Conservation (phyloP, 2,113 vertebrate genomes). For the Piprites chloris region DNA sequence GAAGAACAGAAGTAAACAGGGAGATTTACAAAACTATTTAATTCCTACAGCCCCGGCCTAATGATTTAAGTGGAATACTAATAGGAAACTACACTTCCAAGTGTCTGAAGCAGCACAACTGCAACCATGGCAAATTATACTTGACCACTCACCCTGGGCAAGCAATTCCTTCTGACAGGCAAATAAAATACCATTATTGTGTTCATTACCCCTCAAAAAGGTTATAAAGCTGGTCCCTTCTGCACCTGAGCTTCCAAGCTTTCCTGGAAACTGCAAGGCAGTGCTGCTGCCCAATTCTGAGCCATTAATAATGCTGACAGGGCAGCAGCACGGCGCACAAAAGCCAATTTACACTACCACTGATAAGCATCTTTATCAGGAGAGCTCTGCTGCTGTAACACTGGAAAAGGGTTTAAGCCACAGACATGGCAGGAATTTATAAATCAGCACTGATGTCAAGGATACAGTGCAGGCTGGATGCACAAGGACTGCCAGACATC, state of each 20-base stretch:
- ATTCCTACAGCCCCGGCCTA: not conserved
- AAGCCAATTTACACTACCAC: not conserved
- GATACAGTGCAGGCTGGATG: not conserved
- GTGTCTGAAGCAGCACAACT: not conserved
- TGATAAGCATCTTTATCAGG: slow-evolving; percentile 23
- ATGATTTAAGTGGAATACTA: slow-evolving; percentile 13
- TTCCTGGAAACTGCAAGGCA: not conserved
- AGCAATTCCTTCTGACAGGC: slow-evolving; percentile 29
- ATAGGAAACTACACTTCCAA: not conserved
- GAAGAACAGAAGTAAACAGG: slow-evolving; percentile 20
- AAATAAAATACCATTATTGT: slow-evolving; percentile 9
- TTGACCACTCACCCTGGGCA: not conserved
- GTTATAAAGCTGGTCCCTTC: not conserved
- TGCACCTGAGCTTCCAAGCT: slow-evolving; percentile 16
- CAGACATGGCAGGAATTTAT: not conserved
- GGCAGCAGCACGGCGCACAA: not conserved
- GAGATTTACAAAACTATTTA: slow-evolving; percentile 28
- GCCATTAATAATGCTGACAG: not conserved
- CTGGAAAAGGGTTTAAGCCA: not conserved
- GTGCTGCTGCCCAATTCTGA: not conserved
- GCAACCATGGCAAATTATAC: not conserved
- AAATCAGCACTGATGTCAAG: not conserved
- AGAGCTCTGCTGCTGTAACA: not conserved
- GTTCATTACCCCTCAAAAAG: not conserved
- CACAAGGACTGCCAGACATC: not conserved